Conservation (phyloP, 2,113 vertebrate species). For the Cranoglanis bouderius region DNA sequence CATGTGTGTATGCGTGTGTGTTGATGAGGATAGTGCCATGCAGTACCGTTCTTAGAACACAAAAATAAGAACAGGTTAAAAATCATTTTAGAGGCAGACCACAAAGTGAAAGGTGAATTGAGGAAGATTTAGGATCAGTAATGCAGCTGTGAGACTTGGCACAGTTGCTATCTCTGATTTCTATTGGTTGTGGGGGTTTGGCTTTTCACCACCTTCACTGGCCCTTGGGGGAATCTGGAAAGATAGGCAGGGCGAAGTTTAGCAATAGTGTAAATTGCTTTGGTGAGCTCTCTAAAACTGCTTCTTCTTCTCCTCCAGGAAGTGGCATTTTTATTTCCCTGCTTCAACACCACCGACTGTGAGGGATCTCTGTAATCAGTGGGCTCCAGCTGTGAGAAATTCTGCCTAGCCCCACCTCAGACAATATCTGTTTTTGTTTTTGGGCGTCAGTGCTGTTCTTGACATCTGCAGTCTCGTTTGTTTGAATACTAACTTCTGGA, state of each 20-base stretch:
- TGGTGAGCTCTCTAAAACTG: constrained; percentile 2
- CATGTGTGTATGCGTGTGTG: neutral
- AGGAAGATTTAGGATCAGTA: neutral
- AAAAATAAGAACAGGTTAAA: neutral
- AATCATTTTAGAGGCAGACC: neutral
- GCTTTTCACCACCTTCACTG: neutral
- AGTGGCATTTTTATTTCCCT: constrained; percentile 13
- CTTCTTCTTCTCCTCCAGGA: neutral
- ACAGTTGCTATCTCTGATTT: neutral
- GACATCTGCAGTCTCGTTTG: neutral
- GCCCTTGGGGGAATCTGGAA: neutral
- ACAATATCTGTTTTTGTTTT: neutral
- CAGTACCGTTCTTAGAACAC: neutral
- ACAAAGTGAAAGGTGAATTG: neutral
- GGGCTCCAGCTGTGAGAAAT: neutral
- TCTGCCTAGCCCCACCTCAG: neutral
- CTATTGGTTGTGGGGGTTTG: neutral
- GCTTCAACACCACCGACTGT: neutral
- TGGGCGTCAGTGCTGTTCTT: neutral
- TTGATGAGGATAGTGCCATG: neutral
- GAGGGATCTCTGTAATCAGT: neutral
- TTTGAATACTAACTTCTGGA: neutral
- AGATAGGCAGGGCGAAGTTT: neutral
- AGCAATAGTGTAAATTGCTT: constrained; percentile 5
- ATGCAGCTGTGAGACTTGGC: neutral